phyloP scores from a whole-genome alignment of 1,140 invertebrate genomes.

The Pogonomyrmex barbatus region DNA sequence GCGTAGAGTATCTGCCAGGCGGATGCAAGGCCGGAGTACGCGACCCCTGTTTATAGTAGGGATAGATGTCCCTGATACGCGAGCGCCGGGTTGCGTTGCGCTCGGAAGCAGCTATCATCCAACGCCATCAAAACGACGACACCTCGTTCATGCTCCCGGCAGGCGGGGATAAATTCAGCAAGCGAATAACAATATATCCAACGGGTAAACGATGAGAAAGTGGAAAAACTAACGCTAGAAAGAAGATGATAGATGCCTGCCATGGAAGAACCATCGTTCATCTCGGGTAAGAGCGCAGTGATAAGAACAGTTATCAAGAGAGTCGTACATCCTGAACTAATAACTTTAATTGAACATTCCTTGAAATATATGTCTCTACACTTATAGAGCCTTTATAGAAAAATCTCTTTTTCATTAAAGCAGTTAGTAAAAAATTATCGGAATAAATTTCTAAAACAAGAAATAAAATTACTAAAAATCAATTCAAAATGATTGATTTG shows the following conservation, averaged over 20 bases:
- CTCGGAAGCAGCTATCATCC: slow-evolving; percentile 48
- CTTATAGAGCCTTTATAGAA: neutral
- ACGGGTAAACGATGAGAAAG: slow-evolving; percentile 49
- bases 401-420: neutral
- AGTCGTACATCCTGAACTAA: neutral
- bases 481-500: neutral
- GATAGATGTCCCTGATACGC: slow-evolving; percentile 57
- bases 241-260: slow-evolving; percentile 40
- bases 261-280: slow-evolving; percentile 5
- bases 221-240: slow-evolving; percentile 44
- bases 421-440: neutral
- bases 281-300: slow-evolving; percentile 31
- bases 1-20: slow-evolving; percentile 51
- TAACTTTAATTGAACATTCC: slow-evolving; percentile 7
- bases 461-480: slow-evolving; percentile 12
- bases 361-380: neutral
- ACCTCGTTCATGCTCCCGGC: slow-evolving; percentile 50
- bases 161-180: slow-evolving; percentile 43
- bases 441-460: slow-evolving; percentile 1
- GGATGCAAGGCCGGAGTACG: slow-evolving; percentile 61
- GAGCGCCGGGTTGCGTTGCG: slow-evolving; percentile 28
- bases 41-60: slow-evolving; percentile 60
- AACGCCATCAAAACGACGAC: slow-evolving; percentile 47
- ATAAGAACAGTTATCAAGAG: slow-evolving; percentile 40
- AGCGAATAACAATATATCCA: slow-evolving; percentile 51